A percentile compares a stretch with the other conserved stretches of the same genome.
Evolutionary conservation across 2,113 vertebrate genomes (phyloP).

Genomic region (Helogale parvula): DNA sequence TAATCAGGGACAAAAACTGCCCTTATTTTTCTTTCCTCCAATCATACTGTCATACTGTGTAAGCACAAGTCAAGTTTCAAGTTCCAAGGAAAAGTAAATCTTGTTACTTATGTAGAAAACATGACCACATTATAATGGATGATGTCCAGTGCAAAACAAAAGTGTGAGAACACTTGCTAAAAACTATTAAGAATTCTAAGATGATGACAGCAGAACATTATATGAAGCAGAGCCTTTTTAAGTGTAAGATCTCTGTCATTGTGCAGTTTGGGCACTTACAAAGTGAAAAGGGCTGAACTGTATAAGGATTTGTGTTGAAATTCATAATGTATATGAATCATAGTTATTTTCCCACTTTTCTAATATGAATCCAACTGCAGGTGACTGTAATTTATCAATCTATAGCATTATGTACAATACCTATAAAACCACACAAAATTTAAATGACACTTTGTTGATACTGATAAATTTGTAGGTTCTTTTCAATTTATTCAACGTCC

Average conservation of each 20-base stretch:
- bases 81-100: neutral
- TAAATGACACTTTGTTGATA: neutral
- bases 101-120: neutral
- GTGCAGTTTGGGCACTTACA: neutral
- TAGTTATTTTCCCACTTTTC: neutral
- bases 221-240: neutral
- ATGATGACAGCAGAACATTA: neutral
- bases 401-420: neutral
- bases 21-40: neutral
- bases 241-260: neutral
- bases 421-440: neutral
- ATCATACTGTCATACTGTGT: neutral
- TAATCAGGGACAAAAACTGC: neutral
- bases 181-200: neutral
- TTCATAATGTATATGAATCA: neutral
- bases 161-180: neutral
- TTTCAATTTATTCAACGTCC: neutral
- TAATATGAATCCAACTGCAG: neutral
- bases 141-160: neutral
- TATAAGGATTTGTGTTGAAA: neutral
- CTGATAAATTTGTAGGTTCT: neutral
- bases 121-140: neutral
- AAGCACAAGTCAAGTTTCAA: neutral
- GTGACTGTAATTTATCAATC: neutral
- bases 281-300: neutral